Percentiles rank a stretch among this genome's conserved stretches.
phyloP scores from a whole-genome alignment of 2,888 invertebrate species.

The Linyphia triangularis region DNA sequence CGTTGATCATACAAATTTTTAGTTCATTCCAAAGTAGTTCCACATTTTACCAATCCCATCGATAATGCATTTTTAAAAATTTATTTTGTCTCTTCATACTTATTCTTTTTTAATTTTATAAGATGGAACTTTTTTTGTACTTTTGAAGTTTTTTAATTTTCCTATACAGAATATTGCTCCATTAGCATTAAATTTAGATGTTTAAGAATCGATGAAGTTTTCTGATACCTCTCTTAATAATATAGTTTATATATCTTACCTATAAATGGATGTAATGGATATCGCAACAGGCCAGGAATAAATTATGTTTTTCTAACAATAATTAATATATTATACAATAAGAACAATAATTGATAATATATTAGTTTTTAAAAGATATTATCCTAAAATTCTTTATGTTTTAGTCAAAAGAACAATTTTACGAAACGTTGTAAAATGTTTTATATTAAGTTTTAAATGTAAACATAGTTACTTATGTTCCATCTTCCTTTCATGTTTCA shows the following conservation, averaged over 20 bases:
- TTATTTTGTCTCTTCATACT: constrained; percentile 12
- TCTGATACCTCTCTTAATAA: too few relatives aligned
- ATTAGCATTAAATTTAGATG: background rate
- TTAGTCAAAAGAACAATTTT: too few relatives aligned
- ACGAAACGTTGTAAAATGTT: too few relatives aligned
- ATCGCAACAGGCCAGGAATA: too few relatives aligned
- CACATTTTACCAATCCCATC: constrained; percentile 48
- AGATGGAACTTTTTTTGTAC: constrained; percentile 48
- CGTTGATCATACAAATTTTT: constrained; percentile 59
- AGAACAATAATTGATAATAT: too few relatives aligned
- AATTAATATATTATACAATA: too few relatives aligned
- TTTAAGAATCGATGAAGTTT: background rate
- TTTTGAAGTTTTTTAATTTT: background rate
- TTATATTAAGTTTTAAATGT: background rate
- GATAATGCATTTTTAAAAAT: constrained; percentile 37
- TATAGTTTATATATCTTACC: too few relatives aligned
- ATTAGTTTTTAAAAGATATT: too few relatives aligned
- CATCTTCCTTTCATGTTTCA: constrained; percentile 67
- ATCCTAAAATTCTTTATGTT: too few relatives aligned
- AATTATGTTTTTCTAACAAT: too few relatives aligned
- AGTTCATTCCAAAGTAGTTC: constrained; percentile 69
- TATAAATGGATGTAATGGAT: too few relatives aligned
- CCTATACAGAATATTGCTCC: background rate
- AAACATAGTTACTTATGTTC: constrained; percentile 30
- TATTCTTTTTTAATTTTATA: background rate